Base-by-base conservation (phyloP, 53 echinoderm and acorn worm species). In the Astropecten irregularis region DNA sequence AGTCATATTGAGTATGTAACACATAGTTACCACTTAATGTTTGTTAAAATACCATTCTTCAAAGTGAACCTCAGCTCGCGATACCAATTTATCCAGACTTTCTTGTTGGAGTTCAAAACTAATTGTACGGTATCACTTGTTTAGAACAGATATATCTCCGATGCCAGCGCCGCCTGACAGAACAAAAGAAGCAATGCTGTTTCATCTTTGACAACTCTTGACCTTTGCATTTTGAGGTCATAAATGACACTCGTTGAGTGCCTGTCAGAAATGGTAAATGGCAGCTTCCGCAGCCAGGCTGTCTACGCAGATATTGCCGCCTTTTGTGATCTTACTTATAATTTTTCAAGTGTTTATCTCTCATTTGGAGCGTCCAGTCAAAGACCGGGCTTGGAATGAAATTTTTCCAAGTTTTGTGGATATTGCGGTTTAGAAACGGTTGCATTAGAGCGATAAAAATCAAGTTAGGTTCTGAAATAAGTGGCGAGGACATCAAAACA, bases 251-350 rank as follows among this genome's bases (percentile, higher is more conserved):
- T 35, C 50, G 52, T 37, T 49, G 32, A 71, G 71, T 9, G 71
- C 71, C 50, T 71, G 33, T 71, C 71, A 51, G 50, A 21, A 71
- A 71, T 71, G 51, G 71, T 71, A 52, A 71, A 71, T 71, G 71
- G 32, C 51, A 71, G 53, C 50, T 49, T 13, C 3, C 32, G 71
- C 51, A 52, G 71, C 52, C 71, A 36, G 71, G 48, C 52, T 71
- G 71, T 71, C 71, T 71, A 52, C 50, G 14, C 51, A 50, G 52
- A 52, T 53, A 71, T 71, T 51, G 32, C 51, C 53, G 35, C 14
- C 20, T 71, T 71, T 71, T 71, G 23, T 71, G n/a, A 71, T 71
- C 53, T 49, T 64, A 48, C 22, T 32, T 9, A 9, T n/a, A n/a
- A n/a, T n/a, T 8, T 35, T 19, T 36, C 13, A 1, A 36, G 71